Evolutionary conservation across 1,140 invertebrate genomes (phyloP).

Genomic region (Drosophila setifemur): DNA sequence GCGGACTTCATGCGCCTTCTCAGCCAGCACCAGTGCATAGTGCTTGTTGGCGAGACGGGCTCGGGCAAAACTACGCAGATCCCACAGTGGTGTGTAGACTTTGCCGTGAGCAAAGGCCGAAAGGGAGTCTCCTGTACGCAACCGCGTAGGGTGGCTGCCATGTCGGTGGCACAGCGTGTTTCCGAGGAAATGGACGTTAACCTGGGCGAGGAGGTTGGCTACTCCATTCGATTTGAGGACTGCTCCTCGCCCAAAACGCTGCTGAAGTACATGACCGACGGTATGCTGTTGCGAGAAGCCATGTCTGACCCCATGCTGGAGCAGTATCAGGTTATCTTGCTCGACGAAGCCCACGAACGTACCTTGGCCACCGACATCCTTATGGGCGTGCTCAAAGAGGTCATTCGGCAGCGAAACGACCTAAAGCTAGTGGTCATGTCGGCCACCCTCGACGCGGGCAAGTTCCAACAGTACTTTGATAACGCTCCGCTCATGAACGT

Average conservation of each 20-base stretch:
- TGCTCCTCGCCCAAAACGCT: slow-evolving; percentile 97
- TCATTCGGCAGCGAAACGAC: slow-evolving; percentile 95
- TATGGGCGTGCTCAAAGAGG: slow-evolving; percentile 99
- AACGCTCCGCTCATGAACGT: slow-evolving; percentile 99
- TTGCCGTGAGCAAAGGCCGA: slow-evolving; percentile 87
- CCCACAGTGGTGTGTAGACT: slow-evolving; percentile 97
- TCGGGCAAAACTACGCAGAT: slow-evolving; percentile 97
- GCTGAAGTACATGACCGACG: slow-evolving; percentile 98
- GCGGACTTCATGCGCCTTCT: slow-evolving; percentile 97
- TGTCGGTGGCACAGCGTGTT: slow-evolving; percentile 99
- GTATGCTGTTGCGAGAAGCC: slow-evolving; percentile 99
- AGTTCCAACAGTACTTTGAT: slow-evolving; percentile 99
- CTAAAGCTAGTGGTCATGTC: slow-evolving; percentile 99
- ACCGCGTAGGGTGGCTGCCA: slow-evolving; percentile 98
- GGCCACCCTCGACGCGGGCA: slow-evolving; percentile 99
- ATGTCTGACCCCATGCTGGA: slow-evolving; percentile 99
- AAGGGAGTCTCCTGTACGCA: slow-evolving; percentile 98
- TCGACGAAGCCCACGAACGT: slow-evolving; percentile 99
- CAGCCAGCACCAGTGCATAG: slow-evolving; percentile 85
- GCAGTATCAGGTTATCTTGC: slow-evolving; percentile 96
- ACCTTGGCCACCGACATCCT: slow-evolving; percentile 99
- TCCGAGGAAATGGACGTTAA: slow-evolving; percentile 99
- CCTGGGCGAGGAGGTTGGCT: slow-evolving; percentile 97
- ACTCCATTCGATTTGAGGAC: slow-evolving; percentile 99
- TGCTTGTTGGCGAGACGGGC: slow-evolving; percentile 93